Conservation (phyloP, 2,113 vertebrate genomes). For the Oryzias javanicus region DNA sequence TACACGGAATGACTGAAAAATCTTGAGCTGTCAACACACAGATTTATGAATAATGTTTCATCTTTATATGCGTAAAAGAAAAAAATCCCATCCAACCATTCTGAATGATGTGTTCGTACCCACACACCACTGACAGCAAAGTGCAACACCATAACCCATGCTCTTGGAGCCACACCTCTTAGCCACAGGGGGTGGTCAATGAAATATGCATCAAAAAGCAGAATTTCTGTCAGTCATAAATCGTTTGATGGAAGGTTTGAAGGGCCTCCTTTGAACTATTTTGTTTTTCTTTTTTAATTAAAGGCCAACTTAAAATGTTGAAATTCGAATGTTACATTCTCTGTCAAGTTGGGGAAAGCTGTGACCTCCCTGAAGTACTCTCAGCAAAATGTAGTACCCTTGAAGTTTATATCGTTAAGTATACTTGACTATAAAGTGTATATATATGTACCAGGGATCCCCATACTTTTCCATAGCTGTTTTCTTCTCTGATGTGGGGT, state of each 20-base stretch:
- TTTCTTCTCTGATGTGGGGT: no score
- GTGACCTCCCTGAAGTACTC: constrained; percentile 16
- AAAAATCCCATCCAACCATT: constrained; percentile 27
- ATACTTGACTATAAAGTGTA: no score
- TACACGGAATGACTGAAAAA: no score
- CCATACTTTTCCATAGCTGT: no score
- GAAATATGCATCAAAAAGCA: constrained; percentile 66
- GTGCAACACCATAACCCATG: constrained; percentile 13
- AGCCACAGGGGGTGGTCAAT: constrained; percentile 44
- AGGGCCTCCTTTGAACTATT: constrained; percentile 52
- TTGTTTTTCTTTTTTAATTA: constrained; percentile 59
- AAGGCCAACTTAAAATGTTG: constrained; percentile 45
- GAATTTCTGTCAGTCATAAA: constrained; percentile 55
- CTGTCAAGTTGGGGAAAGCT: constrained; percentile 29
- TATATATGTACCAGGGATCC: no score
- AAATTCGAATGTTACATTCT: constrained; percentile 54
- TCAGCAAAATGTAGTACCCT: neutral
- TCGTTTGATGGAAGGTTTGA: constrained; percentile 60
- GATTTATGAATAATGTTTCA: no score
- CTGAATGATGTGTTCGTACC: constrained; percentile 22
- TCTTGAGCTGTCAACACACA: no score
- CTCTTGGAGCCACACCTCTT: constrained; percentile 34
- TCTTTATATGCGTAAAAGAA: no score
- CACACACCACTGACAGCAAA: constrained; percentile 12
- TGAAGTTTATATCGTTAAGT: no score